These are phyloP conservation scores for Gymnodraco acuticeps DNA, from an alignment of 2,797 vertebrate genomes.

Conservation along the genomic window DNA sequence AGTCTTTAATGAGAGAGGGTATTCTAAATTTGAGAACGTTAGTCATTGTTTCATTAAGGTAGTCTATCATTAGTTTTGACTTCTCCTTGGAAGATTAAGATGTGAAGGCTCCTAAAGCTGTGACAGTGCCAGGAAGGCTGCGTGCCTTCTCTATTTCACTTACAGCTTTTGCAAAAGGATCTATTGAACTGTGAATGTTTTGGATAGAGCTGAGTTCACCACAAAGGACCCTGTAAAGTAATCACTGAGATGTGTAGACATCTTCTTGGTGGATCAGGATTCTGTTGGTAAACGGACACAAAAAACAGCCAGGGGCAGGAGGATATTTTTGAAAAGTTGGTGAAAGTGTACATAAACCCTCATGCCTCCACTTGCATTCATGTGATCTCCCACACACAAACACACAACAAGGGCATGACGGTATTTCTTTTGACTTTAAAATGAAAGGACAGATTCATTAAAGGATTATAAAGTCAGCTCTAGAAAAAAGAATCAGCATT, in stretches of 20 bases:
- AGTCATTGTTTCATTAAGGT: constrained; percentile 68
- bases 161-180: constrained; percentile 40
- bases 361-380: constrained; percentile 73
- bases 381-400: constrained; percentile 48
- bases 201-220: constrained; percentile 60
- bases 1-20: constrained; percentile 70
- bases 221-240: constrained; percentile 45
- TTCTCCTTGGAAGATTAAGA: constrained; percentile 48
- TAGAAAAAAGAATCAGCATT: constrained; percentile 53
- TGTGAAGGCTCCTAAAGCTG: constrained; percentile 63
- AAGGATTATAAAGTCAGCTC: constrained; percentile 72
- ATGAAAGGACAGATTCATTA: constrained; percentile 76
- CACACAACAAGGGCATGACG: constrained; percentile 52
- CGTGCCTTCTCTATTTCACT: constrained; percentile 57
- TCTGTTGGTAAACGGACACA: constrained; percentile 14
- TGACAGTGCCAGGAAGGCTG: constrained; percentile 46
- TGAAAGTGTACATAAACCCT: constrained; percentile 60
- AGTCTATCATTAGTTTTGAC: constrained; percentile 67
- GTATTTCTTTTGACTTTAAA: constrained; percentile 63
- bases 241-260: constrained; percentile 37
- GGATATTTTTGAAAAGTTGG: constrained; percentile 35
- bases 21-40: constrained; percentile 68
- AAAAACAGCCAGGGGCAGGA: constrained; percentile 8
- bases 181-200: constrained; percentile 69
- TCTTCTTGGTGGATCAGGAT: constrained; percentile 41